Evolutionary conservation across 2,888 invertebrate species (phyloP).

Genomic region (Sarcophaga subvicina): DNA sequence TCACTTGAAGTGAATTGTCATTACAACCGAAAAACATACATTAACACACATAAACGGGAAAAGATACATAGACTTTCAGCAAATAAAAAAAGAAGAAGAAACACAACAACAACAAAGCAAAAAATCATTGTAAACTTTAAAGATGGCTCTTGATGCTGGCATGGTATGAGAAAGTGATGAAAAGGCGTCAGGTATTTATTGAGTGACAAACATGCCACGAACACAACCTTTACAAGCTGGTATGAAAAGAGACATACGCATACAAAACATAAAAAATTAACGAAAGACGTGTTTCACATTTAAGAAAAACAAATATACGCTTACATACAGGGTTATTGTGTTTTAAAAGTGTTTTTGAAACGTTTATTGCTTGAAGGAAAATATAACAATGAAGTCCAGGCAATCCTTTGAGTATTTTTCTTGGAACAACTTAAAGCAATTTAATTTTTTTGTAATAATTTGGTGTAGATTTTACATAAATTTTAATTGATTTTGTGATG

Average conservation of each 20-base stretch:
- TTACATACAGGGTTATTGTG: too few relatives aligned
- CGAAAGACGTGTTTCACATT: too few relatives aligned
- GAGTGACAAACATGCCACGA: conserved; percentile 31
- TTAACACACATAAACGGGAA: conserved; percentile 2
- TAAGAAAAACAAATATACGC: too few relatives aligned
- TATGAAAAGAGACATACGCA: conserved; percentile 16
- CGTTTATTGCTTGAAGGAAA: too few relatives aligned
- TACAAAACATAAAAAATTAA: not conserved
- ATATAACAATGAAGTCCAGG: too few relatives aligned
- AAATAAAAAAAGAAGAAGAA: conserved; percentile 43
- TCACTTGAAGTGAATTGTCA: conserved; percentile 51
- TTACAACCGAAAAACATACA: not conserved
- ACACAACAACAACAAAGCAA: conserved; percentile 29
- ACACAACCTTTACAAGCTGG: not conserved
- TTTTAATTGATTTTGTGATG: too few relatives aligned
- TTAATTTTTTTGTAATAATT: too few relatives aligned
- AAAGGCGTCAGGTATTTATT: conserved; percentile 25
- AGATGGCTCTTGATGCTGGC: conserved; percentile 7
- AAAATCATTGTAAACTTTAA: conserved; percentile 31
- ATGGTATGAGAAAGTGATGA: conserved; percentile 30
- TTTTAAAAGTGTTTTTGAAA: too few relatives aligned
- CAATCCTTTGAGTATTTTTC: too few relatives aligned
- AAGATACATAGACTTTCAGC: not conserved
- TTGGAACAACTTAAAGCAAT: too few relatives aligned
- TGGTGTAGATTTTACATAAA: too few relatives aligned